A percentile compares a stretch with the other conserved stretches of the same genome.
Evolutionary conservation across 2,888 invertebrate species (phyloP).

Genomic region (Pachycephus smyrnensis): DNA sequence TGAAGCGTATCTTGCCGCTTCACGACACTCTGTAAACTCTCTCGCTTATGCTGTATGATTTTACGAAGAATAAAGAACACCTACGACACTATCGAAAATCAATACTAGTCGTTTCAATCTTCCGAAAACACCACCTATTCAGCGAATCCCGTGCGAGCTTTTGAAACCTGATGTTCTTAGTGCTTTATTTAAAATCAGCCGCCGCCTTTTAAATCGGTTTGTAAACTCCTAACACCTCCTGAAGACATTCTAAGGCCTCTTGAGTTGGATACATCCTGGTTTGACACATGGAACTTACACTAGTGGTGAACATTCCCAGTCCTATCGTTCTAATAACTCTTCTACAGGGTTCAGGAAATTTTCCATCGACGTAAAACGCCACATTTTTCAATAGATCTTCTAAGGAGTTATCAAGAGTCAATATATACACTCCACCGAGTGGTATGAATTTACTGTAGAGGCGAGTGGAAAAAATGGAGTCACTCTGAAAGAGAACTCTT

Average conservation of each 20-base stretch:
- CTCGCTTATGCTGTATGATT: conserved; percentile 60
- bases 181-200: background rate
- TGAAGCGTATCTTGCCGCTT: conserved; percentile 46
- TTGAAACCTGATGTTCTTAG: background rate
- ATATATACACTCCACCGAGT: background rate
- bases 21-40: conserved; percentile 45
- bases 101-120: background rate
- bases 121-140: background rate
- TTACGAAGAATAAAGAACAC: conserved; percentile 56
- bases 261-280: background rate
- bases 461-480: background rate
- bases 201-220: background rate
- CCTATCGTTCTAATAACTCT: background rate
- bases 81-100: conserved; percentile 20
- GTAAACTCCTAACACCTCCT: background rate
- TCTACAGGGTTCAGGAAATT: background rate
- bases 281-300: background rate
- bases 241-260: background rate
- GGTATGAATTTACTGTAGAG: background rate
- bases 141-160: no score
- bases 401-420: background rate
- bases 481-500: background rate
- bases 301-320: background rate
- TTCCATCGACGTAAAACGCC: background rate
- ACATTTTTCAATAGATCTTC: background rate